Conservation (phyloP, 2,113 vertebrate species). For the Erythrolamprus reginae region DNA sequence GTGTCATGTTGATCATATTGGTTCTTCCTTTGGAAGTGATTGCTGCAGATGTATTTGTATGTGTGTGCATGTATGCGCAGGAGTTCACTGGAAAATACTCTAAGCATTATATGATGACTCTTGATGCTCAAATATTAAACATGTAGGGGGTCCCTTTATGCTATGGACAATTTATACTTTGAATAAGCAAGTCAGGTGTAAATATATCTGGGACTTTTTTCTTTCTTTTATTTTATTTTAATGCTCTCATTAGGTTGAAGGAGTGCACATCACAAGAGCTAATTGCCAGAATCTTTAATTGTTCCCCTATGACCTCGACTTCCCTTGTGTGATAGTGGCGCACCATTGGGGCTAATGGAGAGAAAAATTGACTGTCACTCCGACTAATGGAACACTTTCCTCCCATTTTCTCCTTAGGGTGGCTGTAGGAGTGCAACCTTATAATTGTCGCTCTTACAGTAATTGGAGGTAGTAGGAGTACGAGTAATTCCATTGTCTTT, state of each 20-base stretch:
- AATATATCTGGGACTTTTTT: neutral
- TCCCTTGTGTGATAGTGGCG: constrained; percentile 61
- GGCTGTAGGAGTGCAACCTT: constrained; percentile 74
- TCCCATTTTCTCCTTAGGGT: constrained; percentile 78
- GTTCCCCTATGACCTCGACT: constrained; percentile 64
- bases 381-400: constrained; percentile 81
- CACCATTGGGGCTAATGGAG: constrained; percentile 69
- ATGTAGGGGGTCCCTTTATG: neutral
- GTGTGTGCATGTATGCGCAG: too few species aligned
- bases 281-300: constrained; percentile 77
- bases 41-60: neutral
- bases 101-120: neutral
- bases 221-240: neutral
- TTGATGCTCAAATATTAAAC: neutral
- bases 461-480: constrained; percentile 78
- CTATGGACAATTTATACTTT: neutral
- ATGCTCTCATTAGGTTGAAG: neutral
- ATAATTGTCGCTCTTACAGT: constrained; percentile 78
- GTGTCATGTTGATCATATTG: neutral
- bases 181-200: neutral
- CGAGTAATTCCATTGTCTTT: constrained; percentile 76
- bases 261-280: constrained; percentile 52
- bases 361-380: constrained; percentile 74
- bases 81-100: neutral
- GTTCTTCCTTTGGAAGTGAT: neutral